phyloP scores from a whole-genome alignment of 2,797 vertebrate genomes.

The Cryptoprocta ferox region DNA sequence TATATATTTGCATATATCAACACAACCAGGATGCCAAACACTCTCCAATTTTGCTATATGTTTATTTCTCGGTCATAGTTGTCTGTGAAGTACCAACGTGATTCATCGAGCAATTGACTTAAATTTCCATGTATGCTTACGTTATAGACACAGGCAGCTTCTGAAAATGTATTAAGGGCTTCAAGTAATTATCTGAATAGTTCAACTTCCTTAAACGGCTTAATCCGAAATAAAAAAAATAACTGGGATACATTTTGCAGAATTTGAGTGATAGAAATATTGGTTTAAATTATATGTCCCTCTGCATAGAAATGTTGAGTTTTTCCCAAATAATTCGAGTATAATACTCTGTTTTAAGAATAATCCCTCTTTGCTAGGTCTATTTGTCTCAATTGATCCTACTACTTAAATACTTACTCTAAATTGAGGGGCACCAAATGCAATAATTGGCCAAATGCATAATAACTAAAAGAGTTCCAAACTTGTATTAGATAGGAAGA shows the following conservation, averaged over 20 bases:
- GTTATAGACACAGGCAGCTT: not conserved
- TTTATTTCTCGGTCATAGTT: not conserved
- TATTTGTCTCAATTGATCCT: not conserved
- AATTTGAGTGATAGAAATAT: not conserved
- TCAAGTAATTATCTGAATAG: not conserved
- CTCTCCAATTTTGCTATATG: not conserved
- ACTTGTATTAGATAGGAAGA: not conserved
- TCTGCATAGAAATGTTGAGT: not conserved
- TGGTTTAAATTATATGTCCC: not conserved
- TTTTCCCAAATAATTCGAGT: not conserved
- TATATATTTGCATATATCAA: not conserved
- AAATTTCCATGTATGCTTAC: not conserved
- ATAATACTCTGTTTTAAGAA: not conserved
- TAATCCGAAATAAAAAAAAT: not conserved
- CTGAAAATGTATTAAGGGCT: not conserved
- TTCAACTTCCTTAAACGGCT: not conserved
- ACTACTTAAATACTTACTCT: not conserved
- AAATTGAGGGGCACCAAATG: not conserved
- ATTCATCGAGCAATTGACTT: not conserved
- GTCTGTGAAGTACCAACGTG: not conserved
- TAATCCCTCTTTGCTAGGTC: not conserved
- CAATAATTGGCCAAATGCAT: not conserved
- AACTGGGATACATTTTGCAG: not conserved
- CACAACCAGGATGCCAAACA: not conserved
- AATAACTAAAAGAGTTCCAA: not conserved